These are phyloP conservation scores for Macrotrachela quadricornifera DNA, from an alignment of 1,140 invertebrate genomes.

Conservation along the genomic window DNA sequence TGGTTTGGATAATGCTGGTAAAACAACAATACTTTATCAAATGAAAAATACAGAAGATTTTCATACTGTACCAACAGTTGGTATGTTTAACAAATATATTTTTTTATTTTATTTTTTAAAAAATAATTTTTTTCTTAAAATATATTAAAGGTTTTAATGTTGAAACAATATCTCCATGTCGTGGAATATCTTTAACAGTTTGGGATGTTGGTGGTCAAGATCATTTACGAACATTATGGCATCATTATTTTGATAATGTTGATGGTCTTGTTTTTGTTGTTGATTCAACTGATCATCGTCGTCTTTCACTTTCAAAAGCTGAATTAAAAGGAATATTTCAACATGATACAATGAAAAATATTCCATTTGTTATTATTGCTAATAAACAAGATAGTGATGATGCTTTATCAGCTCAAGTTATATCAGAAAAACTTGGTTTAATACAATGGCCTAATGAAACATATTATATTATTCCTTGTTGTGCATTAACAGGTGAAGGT, in stretches of 20 bases:
- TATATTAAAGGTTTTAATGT: neutral
- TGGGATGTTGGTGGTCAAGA: conserved; percentile 8
- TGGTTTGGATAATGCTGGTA: conserved; percentile 2
- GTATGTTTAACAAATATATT: neutral
- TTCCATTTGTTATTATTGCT: neutral
- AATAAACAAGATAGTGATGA: neutral
- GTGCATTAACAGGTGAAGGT: neutral
- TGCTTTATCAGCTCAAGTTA: neutral
- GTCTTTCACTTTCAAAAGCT: neutral
- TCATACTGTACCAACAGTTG: conserved; percentile 4
- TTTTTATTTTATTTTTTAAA: neutral
- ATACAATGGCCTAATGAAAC: neutral
- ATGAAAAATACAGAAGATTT: conserved; percentile 1
- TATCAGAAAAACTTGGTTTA: neutral
- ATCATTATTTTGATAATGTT: conserved; percentile 6
- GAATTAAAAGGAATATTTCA: neutral
- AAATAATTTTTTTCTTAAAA: too few relatives aligned
- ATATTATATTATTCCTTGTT: neutral
- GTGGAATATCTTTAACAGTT: conserved; percentile 2
- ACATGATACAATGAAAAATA: neutral
- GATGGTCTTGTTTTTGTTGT: conserved; percentile 7
- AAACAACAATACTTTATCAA: conserved; percentile 7
- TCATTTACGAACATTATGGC: conserved; percentile 7
- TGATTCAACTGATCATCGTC: conserved; percentile 3
- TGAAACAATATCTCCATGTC: conserved; percentile 4